These are phyloP conservation scores for Cantharis rustica DNA, from an alignment of 2,888 invertebrate genomes.

Conservation along the genomic window DNA sequence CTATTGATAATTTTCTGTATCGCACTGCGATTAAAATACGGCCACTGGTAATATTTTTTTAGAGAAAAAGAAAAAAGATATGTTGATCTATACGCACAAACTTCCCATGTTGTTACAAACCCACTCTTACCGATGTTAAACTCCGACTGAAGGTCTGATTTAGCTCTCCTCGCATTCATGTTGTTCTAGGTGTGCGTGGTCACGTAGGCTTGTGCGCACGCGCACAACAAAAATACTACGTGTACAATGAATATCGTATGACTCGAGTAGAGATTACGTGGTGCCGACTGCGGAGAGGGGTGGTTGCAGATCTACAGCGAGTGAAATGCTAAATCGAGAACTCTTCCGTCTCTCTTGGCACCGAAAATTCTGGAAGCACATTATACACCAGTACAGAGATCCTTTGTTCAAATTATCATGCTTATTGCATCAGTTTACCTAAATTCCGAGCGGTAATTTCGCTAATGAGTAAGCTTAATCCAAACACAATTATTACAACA, in stretches of 20 bases:
- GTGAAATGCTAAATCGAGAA: neutral
- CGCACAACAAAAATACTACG: slow-evolving; percentile 15
- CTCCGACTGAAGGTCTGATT: slow-evolving; percentile 50
- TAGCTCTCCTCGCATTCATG: slow-evolving; percentile 28
- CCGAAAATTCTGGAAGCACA: neutral
- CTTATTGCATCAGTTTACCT: neutral
- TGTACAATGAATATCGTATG: slow-evolving; percentile 2
- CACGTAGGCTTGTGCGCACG: slow-evolving; percentile 38
- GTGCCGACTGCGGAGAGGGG: neutral
- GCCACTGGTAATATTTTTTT: slow-evolving; percentile 12
- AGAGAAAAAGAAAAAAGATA: slow-evolving; percentile 17
- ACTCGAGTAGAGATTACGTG: slow-evolving; percentile 1
- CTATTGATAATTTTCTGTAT: neutral
- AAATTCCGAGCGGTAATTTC: neutral
- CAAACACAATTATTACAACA: neutral
- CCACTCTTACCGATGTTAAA: slow-evolving; percentile 52
- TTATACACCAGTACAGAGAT: neutral
- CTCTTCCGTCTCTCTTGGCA: neutral
- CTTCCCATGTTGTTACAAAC: slow-evolving; percentile 47
- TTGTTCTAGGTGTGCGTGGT: slow-evolving; percentile 20
- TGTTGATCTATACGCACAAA: slow-evolving; percentile 42
- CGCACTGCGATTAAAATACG: slow-evolving; percentile 4
- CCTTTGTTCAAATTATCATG: neutral
- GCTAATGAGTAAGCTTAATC: neutral
- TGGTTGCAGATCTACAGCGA: neutral